Evolutionary conservation across 2,888 invertebrate genomes (phyloP), one percentile per base, ranked within the genome.

Genomic region (Xylota segnis): DNA sequence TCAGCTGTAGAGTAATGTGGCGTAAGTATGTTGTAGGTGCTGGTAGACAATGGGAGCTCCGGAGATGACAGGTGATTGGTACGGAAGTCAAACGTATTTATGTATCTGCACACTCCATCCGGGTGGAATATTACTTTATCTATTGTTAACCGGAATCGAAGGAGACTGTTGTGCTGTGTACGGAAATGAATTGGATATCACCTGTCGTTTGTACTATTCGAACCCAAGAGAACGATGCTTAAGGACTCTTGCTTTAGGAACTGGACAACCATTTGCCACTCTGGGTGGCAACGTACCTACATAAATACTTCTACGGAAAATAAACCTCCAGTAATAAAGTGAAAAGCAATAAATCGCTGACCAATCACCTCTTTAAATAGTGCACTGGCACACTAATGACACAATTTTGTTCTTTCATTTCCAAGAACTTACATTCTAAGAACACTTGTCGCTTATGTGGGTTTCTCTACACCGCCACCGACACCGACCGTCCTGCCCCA

Each of bases 401-500:
- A 58, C 58, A 34, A 54, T 58, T 66, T 66, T 37, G 34, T 34
- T 37, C 10, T 52, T 52, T 12, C 18, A 9, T 14, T 50, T 47
- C 63, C 32, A 47, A 16, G 29, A 47, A 45, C 12, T 63, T 29
- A 6, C 2, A 40, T 29, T 66, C 37, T 18, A 40, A n/a, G 14
- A 66, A 54, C 37, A 16, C 7, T 56, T 29, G 29, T 43, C 10
- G n/a, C 54, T 43, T 56, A 58, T 34, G 56, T 18, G 45, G 32
- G 12, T 5, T 45, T 4, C 3, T 32, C 23, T 32, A 18, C 10
- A n/a, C 16, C 6, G 14, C n/a, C n/a, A n/a, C n/a, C n/a, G n/a
- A n/a, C n/a, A n/a, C n/a, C n/a, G n/a, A n/a, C 71, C 29, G 58
- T 52, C 83, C 65, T 72, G 47, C 56, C 77, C 47, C 54, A 83